Base-by-base conservation (phyloP, 1,140 invertebrate species). In the Drosophila parvula region DNA sequence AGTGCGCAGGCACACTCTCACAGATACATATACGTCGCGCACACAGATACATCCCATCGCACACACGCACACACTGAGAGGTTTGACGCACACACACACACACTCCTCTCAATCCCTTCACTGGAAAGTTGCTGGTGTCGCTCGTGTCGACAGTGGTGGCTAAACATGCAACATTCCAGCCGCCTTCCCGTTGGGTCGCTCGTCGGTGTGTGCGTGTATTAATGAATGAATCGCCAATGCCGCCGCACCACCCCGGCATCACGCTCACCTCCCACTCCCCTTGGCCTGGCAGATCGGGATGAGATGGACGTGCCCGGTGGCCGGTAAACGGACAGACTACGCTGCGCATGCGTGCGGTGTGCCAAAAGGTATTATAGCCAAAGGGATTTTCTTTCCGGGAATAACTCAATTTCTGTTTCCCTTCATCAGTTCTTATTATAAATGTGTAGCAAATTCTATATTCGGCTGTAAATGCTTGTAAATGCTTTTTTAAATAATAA, bases 201-300 rank as follows among this genome's bases (percentile, higher is more conserved):
- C 56, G n/a, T 34, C 32, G 57, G 36, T 59, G 63, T 81, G 81
- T 78, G 61, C 82, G 81, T 86, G 84, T 88, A 83, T 88, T 86
- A 86, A 85, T 86, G 83, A 86, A 86, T 86, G 83, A 86, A 86
- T 77, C 77, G 79, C 83, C 83, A 89, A 88, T 79, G 76, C 81
- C 73, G 63, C 75, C 67, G 57, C 43, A 36, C 60, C 51, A 58
- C 56, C 55, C 61, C 60, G 30, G 27, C 60, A 9, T 22, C 12
- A 14, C 38, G 28, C 56, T 18, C 44, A 30, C 70, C 60, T 10
- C 47, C 50, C 55, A 36, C 50, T 16, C 16, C 18, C 16, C 18
- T 27, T 10, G 38, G 45, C 34, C 44, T 14, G 44, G 34, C 34
- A 44, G 68, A 69, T 70, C 64, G 36, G 22, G 28, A 32, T 36